Evolutionary conservation across 2,888 invertebrate genomes (phyloP).

Genomic region (Ptychoptera albimana): DNA sequence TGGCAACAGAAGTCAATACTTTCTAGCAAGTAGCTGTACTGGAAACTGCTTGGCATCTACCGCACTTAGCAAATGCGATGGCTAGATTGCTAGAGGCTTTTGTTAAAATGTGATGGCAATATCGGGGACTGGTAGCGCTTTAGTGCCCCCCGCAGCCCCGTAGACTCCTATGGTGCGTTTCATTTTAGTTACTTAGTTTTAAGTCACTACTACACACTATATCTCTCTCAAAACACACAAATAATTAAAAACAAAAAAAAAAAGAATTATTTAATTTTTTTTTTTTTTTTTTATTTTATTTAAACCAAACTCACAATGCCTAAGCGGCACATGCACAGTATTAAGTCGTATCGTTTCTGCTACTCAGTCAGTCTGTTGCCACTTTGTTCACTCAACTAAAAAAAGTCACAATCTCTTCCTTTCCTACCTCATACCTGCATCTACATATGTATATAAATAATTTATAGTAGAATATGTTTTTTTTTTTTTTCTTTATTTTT

Average conservation of each 20-base stretch:
- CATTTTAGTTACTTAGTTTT: not conserved
- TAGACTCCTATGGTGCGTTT: not conserved
- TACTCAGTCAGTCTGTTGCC: no score
- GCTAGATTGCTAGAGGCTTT: not conserved
- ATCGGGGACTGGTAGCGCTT: not conserved
- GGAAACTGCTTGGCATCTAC: not conserved
- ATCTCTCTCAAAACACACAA: not conserved
- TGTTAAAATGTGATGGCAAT: no score
- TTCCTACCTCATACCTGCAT: no score
- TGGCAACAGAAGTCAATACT: not conserved
- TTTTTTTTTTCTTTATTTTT: no score
- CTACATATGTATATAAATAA: no score
- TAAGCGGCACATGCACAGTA: not conserved
- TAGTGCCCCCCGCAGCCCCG: not conserved
- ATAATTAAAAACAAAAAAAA: no score
- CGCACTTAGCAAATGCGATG: not conserved
- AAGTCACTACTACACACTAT: not conserved
- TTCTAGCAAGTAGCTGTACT: not conserved
- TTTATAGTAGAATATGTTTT: no score
- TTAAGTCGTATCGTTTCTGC: no score
- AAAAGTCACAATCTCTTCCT: no score
- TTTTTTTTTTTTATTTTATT: not conserved
- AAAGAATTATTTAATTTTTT: not conserved
- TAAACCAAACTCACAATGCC: not conserved
- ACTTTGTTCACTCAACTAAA: no score